Evolutionary conservation across 2,888 invertebrate genomes (phyloP), one percentile per base, ranked within the genome.

Genomic region (Hyalella azteca): DNA sequence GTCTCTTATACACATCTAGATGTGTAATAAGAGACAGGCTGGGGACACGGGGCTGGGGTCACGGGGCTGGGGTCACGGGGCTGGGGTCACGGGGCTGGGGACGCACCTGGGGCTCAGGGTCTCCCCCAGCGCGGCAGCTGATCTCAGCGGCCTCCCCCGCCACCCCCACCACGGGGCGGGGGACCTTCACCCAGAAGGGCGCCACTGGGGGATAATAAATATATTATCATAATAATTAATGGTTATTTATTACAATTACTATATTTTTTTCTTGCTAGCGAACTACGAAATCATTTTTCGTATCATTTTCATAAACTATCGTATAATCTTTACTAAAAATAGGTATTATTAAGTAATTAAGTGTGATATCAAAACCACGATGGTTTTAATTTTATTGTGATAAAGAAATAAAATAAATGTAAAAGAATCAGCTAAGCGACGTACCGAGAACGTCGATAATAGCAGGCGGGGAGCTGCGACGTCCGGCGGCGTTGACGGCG

Each of bases 401-500:
- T n/a, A n/a, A n/a, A n/a, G n/a, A n/a, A n/a, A n/a, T n/a, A n/a
- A n/a, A n/a, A n/a, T n/a, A n/a, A n/a, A n/a, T n/a, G n/a, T n/a
- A n/a, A n/a, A n/a, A n/a, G n/a, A n/a, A n/a, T 22, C 9, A 66
- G 40, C 22, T 22, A 40, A 26, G 26, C 1, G 45, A 36, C 40
- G 76, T n/a, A 82, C 82, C 82, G 19, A 82, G 54, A 22, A 82
- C 82, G 41, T 82, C 79, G 11, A 82, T 48, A 59, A 82, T 82
- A 49, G 82, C 82, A 1, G 81, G 66, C 19, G 81, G 79, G 22
- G 82, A 82, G 50, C 78, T 81, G 59, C 81, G 60, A 3, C 49
- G 54, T 9, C 88, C 85, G 86, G 87, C 86, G 81, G 86, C 81
- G 87, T 89, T 87, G 86, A 86, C 85, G 84, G 89, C 85, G 86